Conservation (phyloP, 2,888 invertebrate species). For the Ceraclea dissimilis region DNA sequence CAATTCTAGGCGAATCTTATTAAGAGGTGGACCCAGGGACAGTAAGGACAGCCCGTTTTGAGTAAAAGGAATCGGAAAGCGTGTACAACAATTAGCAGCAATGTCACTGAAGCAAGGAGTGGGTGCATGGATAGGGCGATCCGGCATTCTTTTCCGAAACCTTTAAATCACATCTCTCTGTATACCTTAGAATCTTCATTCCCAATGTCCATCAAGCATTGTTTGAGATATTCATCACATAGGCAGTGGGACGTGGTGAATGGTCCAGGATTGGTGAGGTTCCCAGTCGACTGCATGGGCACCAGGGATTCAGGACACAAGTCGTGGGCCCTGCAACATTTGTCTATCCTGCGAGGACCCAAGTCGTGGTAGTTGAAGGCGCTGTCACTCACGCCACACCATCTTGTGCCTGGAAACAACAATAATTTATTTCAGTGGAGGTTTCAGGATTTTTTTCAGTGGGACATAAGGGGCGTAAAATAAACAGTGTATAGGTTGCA, state of each 20-base stretch:
- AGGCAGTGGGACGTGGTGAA: conserved; percentile 24
- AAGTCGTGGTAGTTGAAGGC: conserved; percentile 58
- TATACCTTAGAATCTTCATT: not conserved
- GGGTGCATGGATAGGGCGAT: not conserved
- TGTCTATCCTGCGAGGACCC: conserved; percentile 58
- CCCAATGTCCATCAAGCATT: not conserved
- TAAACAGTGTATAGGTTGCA: too few relatives aligned
- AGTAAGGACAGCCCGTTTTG: too few relatives aligned
- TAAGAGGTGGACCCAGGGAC: too few relatives aligned
- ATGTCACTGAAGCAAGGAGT: too few relatives aligned
- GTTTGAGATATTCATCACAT: not conserved
- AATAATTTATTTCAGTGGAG: not conserved
- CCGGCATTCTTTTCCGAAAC: not conserved
- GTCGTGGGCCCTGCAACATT: conserved; percentile 68
- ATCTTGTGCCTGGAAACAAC: conserved; percentile 65
- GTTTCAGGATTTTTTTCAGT: not conserved
- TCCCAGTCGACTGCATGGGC: conserved; percentile 35
- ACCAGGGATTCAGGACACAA: conserved; percentile 48
- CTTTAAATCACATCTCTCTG: too few relatives aligned
- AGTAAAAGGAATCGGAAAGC: too few relatives aligned
- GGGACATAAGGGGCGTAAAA: too few relatives aligned
- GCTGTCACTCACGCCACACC: conserved; percentile 68
- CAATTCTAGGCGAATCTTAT: too few relatives aligned
- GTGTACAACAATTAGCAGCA: too few relatives aligned
- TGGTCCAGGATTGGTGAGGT: not conserved